Base-by-base conservation (phyloP, 2,797 vertebrate species). In the Phaenicophaeus curvirostris region DNA sequence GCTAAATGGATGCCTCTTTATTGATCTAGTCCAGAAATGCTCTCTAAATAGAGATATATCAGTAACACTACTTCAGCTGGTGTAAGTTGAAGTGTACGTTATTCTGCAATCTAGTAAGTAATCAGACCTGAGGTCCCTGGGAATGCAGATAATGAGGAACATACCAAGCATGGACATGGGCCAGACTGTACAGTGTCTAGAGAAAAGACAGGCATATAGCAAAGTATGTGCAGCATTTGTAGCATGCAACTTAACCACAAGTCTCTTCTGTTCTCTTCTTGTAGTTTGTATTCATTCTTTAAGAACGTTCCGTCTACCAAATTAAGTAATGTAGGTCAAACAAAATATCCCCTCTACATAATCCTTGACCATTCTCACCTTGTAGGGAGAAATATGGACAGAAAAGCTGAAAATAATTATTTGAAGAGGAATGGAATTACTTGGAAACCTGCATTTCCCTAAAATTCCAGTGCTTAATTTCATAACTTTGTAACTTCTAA, bases 81-180 rank as follows among this genome's bases (percentile, higher is more conserved):
- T 31, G 6, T 54, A 50, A 81, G 0, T 27, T 63, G 44, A 74
- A 89, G 54, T 0, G 9, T 74, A 74, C 31, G 39, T 62, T 88
- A 81, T 46, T 93, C 44, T 35, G 30, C 55, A 77, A 89, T 44
- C 68, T 77, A 57, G 46, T 46, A 75, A 89, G 46, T 46, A 75
- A 89, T 62, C 72, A 18, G 15, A 87, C 20, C 61, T 46, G 53
- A 88, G 42, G 39, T 62, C 55, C 15, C 51, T 66, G 54, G 48
- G 73, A 94, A 94, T 62, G 79, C 62, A 93, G 85, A 87, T 74
- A 92, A 94, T 51, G 76, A 91, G 66, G 51, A 95, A 85, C 85
- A 90, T 42, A 74, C 46, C 62, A 90, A 81, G 58, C 3, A 5
- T 30, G 65, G 85, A 50, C 54, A 72, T 41, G 23, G 80, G 30